Evolutionary conservation across 2,113 vertebrate species (phyloP).

Genomic region (Barnardius zonarius): DNA sequence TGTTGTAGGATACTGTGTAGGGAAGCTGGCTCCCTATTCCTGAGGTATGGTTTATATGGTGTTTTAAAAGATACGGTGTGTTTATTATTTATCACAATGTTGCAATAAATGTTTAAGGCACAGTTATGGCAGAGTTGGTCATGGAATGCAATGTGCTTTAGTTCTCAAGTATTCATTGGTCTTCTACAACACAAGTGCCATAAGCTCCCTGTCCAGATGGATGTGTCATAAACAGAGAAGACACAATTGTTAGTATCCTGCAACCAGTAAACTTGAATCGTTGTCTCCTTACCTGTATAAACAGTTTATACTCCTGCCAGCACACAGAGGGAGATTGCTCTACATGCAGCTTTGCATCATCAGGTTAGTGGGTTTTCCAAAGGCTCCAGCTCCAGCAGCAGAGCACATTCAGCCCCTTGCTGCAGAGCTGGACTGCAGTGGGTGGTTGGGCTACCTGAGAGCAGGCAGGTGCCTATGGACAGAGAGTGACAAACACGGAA

Average conservation of each 20-base stretch:
- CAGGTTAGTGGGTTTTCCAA: background rate
- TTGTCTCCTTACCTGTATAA: background rate
- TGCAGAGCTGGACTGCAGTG: background rate
- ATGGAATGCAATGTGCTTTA: slow-evolving; percentile 29
- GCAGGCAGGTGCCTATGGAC: background rate
- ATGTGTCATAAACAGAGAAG: slow-evolving; percentile 36
- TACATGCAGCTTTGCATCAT: background rate
- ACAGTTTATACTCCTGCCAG: background rate
- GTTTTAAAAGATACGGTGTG: slow-evolving; percentile 85
- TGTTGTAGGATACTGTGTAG: slow-evolving; percentile 76
- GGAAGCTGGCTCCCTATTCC: slow-evolving; percentile 98
- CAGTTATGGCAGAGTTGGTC: slow-evolving; percentile 65
- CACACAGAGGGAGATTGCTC: rapidly evolving
- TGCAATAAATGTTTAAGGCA: slow-evolving; percentile 79
- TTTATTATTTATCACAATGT: slow-evolving; percentile 93
- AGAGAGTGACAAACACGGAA: background rate
- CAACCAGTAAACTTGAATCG: slow-evolving; percentile 36
- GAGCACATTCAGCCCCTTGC: background rate
- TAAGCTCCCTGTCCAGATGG: slow-evolving; percentile 22
- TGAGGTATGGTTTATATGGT: slow-evolving; percentile 67
- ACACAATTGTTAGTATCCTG: background rate
- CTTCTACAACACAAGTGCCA: background rate
- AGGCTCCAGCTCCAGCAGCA: background rate
- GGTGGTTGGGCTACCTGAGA: background rate
- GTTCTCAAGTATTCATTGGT: slow-evolving; percentile 56